Percentiles rank a stretch among this genome's conserved stretches.
Conservation (phyloP, 1,140 invertebrate species). For the Drosophila equinoxialis region DNA sequence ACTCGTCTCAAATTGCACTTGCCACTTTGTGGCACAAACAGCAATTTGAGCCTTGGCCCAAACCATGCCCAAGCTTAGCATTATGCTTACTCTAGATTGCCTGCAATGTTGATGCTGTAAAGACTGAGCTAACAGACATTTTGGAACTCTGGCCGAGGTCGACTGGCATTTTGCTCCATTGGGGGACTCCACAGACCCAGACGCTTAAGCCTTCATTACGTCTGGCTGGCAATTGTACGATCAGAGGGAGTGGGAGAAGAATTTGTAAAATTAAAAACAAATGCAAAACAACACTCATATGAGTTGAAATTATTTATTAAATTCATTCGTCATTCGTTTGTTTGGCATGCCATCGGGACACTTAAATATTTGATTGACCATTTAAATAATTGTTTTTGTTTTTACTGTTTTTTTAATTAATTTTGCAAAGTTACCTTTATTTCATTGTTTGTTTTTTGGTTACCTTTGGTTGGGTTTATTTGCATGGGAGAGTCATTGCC, state of each 20-base stretch:
- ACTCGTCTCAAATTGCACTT: slow-evolving; percentile 51
- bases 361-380: slow-evolving; percentile 66
- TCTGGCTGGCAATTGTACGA: slow-evolving; percentile 28
- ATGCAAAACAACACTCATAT: neutral
- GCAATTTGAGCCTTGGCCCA: slow-evolving; percentile 26
- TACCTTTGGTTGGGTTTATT: slow-evolving; percentile 24
- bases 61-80: slow-evolving; percentile 1
- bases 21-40: slow-evolving; percentile 62
- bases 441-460: slow-evolving; percentile 47
- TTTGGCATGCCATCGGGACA: slow-evolving; percentile 13
- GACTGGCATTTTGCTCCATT: slow-evolving; percentile 30
- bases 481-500: slow-evolving; percentile 20
- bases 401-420: slow-evolving; percentile 61
- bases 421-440: slow-evolving; percentile 59
- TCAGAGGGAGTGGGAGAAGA: neutral
- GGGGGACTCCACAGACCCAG: slow-evolving; percentile 20
- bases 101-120: slow-evolving; percentile 37
- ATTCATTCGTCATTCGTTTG: slow-evolving; percentile 39
- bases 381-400: slow-evolving; percentile 50
- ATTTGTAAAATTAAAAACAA: slow-evolving; percentile 2
- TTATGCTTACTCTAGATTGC: slow-evolving; percentile 46
- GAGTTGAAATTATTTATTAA: slow-evolving; percentile 47
- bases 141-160: slow-evolving; percentile 25
- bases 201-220: slow-evolving; percentile 44
- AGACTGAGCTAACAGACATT: slow-evolving; percentile 53